A percentile compares a stretch with the other conserved stretches of the same genome.
Conservation (phyloP, 1,140 invertebrate species). For the Drosophila quadrilineata region DNA sequence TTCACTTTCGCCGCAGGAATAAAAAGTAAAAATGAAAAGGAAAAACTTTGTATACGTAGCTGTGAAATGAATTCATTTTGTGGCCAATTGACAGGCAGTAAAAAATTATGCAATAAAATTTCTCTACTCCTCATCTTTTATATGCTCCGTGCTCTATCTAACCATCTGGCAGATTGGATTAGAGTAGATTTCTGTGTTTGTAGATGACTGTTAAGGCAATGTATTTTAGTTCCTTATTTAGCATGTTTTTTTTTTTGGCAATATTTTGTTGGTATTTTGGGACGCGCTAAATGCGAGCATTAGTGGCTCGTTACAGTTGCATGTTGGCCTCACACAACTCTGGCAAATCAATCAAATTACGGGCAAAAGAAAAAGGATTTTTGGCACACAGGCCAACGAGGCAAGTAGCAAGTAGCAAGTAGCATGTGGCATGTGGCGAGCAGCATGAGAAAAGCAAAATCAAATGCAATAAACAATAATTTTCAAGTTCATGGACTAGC, state of each 20-base stretch:
- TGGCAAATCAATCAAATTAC: constrained; percentile 76
- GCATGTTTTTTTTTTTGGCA: constrained; percentile 29
- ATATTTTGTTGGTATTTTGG: constrained; percentile 19
- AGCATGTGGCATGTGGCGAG: neutral
- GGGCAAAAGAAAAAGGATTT: constrained; percentile 52
- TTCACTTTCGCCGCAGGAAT: constrained; percentile 32
- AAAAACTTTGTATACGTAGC: constrained; percentile 38
- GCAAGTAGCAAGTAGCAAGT: neutral
- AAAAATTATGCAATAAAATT: constrained; percentile 23
- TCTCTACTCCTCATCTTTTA: too few relatives aligned
- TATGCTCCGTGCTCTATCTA: constrained; percentile 17
- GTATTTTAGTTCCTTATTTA: too few relatives aligned
- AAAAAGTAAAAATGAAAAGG: constrained; percentile 15
- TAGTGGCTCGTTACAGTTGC: constrained; percentile 75
- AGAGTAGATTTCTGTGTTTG: too few relatives aligned
- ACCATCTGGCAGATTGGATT: too few relatives aligned
- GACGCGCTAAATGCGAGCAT: constrained; percentile 70
- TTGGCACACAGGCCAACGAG: constrained; percentile 27
- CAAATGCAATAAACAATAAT: constrained; percentile 30
- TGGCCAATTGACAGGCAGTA: constrained; percentile 34
- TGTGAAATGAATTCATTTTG: constrained; percentile 45
- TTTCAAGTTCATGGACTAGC: constrained; percentile 64
- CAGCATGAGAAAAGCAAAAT: constrained; percentile 15
- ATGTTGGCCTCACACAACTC: constrained; percentile 56
- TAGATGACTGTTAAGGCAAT: too few relatives aligned